A percentile compares a stretch with the other conserved stretches of the same genome.
phyloP scores from a whole-genome alignment of 2,888 invertebrate genomes.

The Pollenia angustigena region DNA sequence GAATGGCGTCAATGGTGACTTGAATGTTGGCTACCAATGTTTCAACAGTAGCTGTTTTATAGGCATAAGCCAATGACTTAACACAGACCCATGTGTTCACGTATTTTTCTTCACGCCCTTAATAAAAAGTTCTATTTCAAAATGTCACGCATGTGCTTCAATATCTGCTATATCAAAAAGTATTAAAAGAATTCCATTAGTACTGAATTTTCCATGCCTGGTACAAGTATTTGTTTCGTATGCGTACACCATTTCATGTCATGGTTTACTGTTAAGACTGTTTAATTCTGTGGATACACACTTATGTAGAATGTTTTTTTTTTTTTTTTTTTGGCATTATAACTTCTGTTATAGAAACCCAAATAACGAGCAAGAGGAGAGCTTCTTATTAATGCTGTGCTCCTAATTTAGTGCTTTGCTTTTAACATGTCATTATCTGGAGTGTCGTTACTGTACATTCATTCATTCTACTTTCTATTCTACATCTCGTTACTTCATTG shows the following conservation, averaged over 20 bases:
- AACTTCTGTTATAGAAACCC: neutral
- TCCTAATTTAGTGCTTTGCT: conserved; percentile 62
- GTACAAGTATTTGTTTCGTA: conserved; percentile 6
- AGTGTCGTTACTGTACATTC: conserved; percentile 62
- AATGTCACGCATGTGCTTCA: too few relatives aligned
- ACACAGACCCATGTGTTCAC: too few relatives aligned
- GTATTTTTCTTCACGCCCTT: too few relatives aligned
- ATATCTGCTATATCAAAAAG: too few relatives aligned
- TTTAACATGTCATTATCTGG: conserved; percentile 53
- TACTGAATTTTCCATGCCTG: neutral
- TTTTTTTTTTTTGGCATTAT: neutral
- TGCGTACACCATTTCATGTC: conserved; percentile 13
- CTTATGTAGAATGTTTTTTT: neutral
- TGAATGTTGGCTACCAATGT: too few relatives aligned
- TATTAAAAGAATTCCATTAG: neutral
- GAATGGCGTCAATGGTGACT: too few relatives aligned
- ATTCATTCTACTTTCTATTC: neutral
- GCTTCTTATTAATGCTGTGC: conserved; percentile 58
- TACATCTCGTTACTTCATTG: neutral
- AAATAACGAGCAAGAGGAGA: neutral
- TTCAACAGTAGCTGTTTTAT: too few relatives aligned
- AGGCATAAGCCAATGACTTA: too few relatives aligned
- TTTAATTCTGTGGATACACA: neutral
- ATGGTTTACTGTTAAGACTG: conserved; percentile 2
- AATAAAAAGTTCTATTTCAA: too few relatives aligned